phyloP scores from a whole-genome alignment of 2,888 invertebrate species.

The Mesorhabditis spiculigera region DNA sequence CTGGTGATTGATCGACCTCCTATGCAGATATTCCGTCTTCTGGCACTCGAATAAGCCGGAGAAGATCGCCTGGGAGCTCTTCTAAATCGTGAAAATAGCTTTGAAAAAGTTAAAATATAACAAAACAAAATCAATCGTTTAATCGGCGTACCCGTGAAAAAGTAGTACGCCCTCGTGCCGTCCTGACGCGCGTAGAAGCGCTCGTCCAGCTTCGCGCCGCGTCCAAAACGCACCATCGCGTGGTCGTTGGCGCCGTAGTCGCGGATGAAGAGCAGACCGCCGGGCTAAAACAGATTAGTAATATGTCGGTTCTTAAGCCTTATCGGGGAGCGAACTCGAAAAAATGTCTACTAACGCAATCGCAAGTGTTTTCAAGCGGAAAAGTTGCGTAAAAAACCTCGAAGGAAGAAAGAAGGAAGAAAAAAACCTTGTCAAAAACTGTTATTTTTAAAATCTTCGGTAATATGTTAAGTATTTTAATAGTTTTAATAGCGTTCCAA shows the following conservation, averaged over 20 bases:
- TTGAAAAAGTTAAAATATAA: background rate
- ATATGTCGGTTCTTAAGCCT: constrained; percentile 56
- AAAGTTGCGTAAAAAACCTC: too few relatives aligned
- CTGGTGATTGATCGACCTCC: constrained; percentile 85
- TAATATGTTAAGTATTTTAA: too few relatives aligned
- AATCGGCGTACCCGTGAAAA: constrained; percentile 59
- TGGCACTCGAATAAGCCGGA: constrained; percentile 71
- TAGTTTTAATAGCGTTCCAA: too few relatives aligned
- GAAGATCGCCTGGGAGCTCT: background rate
- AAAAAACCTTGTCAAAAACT: too few relatives aligned
- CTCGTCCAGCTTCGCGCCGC: constrained; percentile 86
- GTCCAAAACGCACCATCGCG: constrained; percentile 88
- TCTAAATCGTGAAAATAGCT: background rate
- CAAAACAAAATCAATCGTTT: background rate
- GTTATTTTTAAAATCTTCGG: too few relatives aligned
- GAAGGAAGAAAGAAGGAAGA: too few relatives aligned
- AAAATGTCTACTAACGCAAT: too few relatives aligned
- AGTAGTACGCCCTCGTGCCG: constrained; percentile 76
- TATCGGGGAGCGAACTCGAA: constrained; percentile 5
- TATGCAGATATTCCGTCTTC: constrained; percentile 75
- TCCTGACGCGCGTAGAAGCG: constrained; percentile 88
- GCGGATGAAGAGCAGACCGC: constrained; percentile 79
- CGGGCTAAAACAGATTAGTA: constrained; percentile 51
- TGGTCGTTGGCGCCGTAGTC: constrained; percentile 94
- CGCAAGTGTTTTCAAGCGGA: too few relatives aligned